Evolutionary conservation across 2,113 vertebrate species (phyloP), one percentile per base, ranked within the genome.

Genomic region (Taurulus bubalis): DNA sequence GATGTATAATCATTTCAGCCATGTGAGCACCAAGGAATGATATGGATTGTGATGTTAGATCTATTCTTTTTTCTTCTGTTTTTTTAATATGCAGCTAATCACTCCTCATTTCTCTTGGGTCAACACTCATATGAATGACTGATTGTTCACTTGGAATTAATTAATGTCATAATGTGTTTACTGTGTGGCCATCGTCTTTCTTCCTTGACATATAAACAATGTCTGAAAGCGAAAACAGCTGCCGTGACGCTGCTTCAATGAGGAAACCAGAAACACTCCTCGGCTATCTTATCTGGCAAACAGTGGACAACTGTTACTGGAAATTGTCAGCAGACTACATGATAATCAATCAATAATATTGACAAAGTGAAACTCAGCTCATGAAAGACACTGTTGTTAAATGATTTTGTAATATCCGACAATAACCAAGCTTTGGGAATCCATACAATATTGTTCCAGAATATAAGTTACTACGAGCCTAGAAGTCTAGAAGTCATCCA

Each of bases 251-350:
- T 40, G 72, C 28, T 80, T 59, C 26, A 22, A 7, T 16, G 22
- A 42, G 34, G 65, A 75, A 66, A 66, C 32, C 30, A 62, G n/a
- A 71, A 38, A 55, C 26, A 34, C 36, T 64, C 32, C 22, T 71
- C 8, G 2, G 40, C 1, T 56, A 62, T 84, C 12, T 73, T 4
- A 28, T 38, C 28, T 32, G 49, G 58, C 55, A 42, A 66, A 66
- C 59, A 77, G 45, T 8, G 55, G 18, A 65, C 73, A 79, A 73
- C 79, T 64, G 63, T 45, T 71, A 26, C 63, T 67, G 82, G 79
- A 87, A 85, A 85, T 4, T 68, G 34, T 49, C 40, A 45, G n/a
- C 8, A 32, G 45, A 83, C 86, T 71, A 68, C 55, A 82, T 68
- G 4, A 49, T 34, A 34, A 6, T 34, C 5, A 58, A 79, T 85